These are phyloP conservation scores for Amphiduros pacificus DNA, from an alignment of 2,888 invertebrate genomes.

Conservation along the genomic window DNA sequence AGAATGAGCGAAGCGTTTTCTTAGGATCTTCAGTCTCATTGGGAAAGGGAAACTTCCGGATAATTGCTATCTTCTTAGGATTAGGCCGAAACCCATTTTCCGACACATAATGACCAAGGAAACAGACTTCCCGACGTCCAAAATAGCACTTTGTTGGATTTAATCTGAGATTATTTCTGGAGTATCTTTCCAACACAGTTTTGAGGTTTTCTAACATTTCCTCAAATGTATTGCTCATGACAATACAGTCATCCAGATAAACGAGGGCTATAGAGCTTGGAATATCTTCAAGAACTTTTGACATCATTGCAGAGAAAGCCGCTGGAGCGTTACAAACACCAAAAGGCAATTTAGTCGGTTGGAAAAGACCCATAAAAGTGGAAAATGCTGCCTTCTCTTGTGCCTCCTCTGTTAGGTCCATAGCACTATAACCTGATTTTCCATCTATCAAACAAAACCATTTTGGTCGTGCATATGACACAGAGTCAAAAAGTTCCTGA, in stretches of 20 bases:
- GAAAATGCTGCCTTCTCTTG: constrained; percentile 20
- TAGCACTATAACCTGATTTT: constrained; percentile 21
- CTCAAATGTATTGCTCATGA: not conserved
- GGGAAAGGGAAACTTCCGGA: not conserved
- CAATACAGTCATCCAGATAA: constrained; percentile 26
- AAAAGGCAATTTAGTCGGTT: constrained; percentile 20
- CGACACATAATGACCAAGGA: not conserved
- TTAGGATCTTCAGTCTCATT: not conserved
- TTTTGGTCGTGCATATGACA: no score
- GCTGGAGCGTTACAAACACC: constrained; percentile 19
- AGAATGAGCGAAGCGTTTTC: no score
- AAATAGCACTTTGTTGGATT: not conserved
- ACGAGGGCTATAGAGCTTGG: constrained; percentile 8
- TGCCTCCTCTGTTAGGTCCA: constrained; percentile 5
- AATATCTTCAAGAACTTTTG: constrained; percentile 1
- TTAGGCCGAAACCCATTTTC: not conserved
- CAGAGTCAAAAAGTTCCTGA: not conserved
- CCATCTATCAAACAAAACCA: constrained; percentile 19
- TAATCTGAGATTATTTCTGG: not conserved
- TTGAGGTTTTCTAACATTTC: constrained; percentile 8
- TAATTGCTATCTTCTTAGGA: not conserved
- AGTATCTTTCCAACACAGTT: constrained; percentile 16
- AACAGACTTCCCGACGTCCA: not conserved
- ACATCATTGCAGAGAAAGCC: constrained; percentile 22
- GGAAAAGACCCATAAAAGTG: constrained; percentile 13